phyloP scores from a whole-genome alignment of 2,888 invertebrate species.

The Poecilobothrus nobilitatus region DNA sequence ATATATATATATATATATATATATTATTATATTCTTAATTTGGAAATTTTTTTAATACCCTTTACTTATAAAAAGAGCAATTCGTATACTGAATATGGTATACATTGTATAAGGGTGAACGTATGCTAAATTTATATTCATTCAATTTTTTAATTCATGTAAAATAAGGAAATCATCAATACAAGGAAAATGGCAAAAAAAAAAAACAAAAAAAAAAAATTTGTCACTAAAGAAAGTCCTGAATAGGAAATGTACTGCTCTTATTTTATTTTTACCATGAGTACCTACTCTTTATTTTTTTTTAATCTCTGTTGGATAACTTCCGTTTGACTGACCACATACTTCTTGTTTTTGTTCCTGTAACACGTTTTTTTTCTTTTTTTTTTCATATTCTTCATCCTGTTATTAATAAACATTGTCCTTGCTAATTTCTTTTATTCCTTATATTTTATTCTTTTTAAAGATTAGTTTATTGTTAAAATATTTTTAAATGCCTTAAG shows the following conservation, averaged over 20 bases:
- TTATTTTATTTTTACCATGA: too few species aligned
- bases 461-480: background rate
- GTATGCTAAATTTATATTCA: background rate
- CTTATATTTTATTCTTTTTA: too few species aligned
- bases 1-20: background rate
- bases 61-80: background rate
- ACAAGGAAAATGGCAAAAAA: background rate
- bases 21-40: background rate
- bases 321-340: constrained; percentile 25
- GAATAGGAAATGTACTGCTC: too few species aligned
- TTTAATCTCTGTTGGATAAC: constrained; percentile 17
- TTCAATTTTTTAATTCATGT: background rate
- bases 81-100: too few species aligned
- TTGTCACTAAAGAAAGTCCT: too few species aligned
- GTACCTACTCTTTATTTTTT: background rate
- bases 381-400: background rate
- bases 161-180: background rate
- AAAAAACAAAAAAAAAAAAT: too few species aligned
- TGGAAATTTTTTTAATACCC: background rate
- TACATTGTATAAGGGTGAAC: background rate
- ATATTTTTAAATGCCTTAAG: background rate
- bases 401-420: too few species aligned
- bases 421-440: too few species aligned
- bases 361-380: background rate
- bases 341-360: constrained; percentile 14